Evolutionary conservation across 2,113 vertebrate genomes (phyloP), one percentile per base, ranked within the genome.

Genomic region (Phoenicopterus ruber): DNA sequence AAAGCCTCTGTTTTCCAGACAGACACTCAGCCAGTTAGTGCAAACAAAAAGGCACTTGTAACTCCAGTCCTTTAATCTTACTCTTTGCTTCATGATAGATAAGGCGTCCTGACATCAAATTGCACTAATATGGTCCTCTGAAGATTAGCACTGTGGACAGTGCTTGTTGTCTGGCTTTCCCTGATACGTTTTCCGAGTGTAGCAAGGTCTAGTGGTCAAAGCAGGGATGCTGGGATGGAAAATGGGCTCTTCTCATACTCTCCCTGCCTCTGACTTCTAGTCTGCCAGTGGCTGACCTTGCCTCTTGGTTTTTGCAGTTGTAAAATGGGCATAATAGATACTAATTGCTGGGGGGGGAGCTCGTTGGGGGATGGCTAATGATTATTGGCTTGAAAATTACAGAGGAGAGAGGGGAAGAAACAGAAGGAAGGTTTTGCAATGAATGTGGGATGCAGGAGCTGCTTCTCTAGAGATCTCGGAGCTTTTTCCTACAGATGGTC

Each of bases 21-120:
- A 91, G 92, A 94, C 86, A 69, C 92, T 96, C 92, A 82, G 86
- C 44, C 92, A 69, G 96, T 96, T 82, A 94, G 93, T 57, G 86
- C 96, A 95, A 97, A 97, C 95, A 97, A 95, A 96, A 94, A 97
- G 86, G 90, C 95, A 94, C 96, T 97, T 96, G 90, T 95, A 96
- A 54, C 94, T 97, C 77, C 86, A 69, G 83, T 94, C 91, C 95
- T 97, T 95, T 95, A 86, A 96, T 97, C 93, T 95, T 38, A 61
- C 83, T 94, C 90, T 79, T 93, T 96, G 96, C 95, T 76, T 69
- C 69, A 26, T 24, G 70, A 65, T 65, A 96, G 95, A 95, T 97
- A 97, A 96, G 96, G 91, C 58, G 18, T 74, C 78, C 83, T 65
- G 93, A 95, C 97, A 97, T 76, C 91, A 79, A 86, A 94, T 94